Evolutionary conservation across 2,888 invertebrate genomes (phyloP).

Genomic region (Andrena marginata): DNA sequence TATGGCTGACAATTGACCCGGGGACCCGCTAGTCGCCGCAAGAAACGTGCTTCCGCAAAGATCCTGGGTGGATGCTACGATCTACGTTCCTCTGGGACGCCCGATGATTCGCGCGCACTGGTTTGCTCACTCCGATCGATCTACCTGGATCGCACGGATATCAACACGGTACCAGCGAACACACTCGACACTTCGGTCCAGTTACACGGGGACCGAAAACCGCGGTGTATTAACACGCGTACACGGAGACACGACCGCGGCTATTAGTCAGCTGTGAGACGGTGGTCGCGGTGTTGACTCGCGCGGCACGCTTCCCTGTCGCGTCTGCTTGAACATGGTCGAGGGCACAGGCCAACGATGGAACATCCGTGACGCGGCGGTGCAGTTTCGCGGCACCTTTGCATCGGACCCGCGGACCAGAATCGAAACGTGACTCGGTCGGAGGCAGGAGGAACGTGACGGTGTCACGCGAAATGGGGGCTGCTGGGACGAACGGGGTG

Average conservation of each 20-base stretch:
- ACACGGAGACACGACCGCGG: neutral
- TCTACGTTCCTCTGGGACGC: neutral
- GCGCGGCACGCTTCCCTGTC: neutral
- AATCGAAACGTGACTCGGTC: slow-evolving; percentile 3
- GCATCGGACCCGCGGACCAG: neutral
- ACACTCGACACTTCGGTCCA: too few relatives aligned
- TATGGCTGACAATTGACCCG: neutral
- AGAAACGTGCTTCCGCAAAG: neutral
- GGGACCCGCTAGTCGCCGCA: neutral
- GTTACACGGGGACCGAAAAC: neutral
- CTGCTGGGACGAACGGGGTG: slow-evolving; percentile 52
- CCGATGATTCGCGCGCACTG: neutral
- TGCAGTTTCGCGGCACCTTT: neutral
- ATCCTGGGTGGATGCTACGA: neutral
- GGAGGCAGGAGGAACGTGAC: slow-evolving; percentile 16
- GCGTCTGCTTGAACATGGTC: neutral
- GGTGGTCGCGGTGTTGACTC: neutral
- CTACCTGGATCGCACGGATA: neutral
- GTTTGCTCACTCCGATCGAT: neutral
- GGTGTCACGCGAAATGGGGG: slow-evolving; percentile 48
- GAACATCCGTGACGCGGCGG: neutral
- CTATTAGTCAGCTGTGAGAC: neutral
- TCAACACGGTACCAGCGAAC: too few relatives aligned
- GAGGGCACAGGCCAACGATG: neutral
- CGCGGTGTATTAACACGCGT: neutral